A percentile compares a stretch with the other conserved stretches of the same genome.
Conservation (phyloP, 2,888 invertebrate species). For the Octodonta nipae region DNA sequence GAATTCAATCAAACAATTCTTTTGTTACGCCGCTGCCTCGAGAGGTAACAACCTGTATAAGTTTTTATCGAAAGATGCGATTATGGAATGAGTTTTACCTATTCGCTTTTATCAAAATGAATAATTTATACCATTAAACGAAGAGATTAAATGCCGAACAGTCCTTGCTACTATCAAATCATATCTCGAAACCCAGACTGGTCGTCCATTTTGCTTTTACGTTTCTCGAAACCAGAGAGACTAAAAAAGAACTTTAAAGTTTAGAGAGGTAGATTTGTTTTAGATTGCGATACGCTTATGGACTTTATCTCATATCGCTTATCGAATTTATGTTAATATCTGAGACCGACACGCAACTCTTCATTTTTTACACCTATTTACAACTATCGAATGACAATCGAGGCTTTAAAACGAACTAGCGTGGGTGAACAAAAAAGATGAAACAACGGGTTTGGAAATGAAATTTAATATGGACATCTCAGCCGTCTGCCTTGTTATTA, state of each 20-base stretch:
- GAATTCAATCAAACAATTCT: no score
- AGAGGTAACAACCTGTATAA: background rate
- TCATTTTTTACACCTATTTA: slow-evolving; percentile 24
- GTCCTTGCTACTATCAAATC: slow-evolving; percentile 33
- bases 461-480: no score
- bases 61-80: slow-evolving; percentile 17
- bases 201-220: slow-evolving; percentile 26
- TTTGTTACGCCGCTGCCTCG: no score
- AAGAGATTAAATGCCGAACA: slow-evolving; percentile 33
- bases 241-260: slow-evolving; percentile 12
- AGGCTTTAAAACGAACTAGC: no score
- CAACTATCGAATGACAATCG: slow-evolving; percentile 4
- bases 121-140: slow-evolving; percentile 35
- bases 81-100: slow-evolving; percentile 34
- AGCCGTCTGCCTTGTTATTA: no score
- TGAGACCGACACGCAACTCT: slow-evolving; percentile 25
- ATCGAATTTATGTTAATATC: slow-evolving; percentile 31
- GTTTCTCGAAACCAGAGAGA: slow-evolving; percentile 14
- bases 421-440: no score
- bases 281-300: slow-evolving; percentile 29
- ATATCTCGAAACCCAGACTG: slow-evolving; percentile 28
- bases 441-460: no score
- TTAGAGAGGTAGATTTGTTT: no score
- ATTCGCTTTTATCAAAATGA: slow-evolving; percentile 32
- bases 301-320: slow-evolving; percentile 29